Percentiles rank a stretch among this genome's conserved stretches.
Evolutionary conservation across 2,888 invertebrate genomes (phyloP).

Genomic region (Molorchus minor): DNA sequence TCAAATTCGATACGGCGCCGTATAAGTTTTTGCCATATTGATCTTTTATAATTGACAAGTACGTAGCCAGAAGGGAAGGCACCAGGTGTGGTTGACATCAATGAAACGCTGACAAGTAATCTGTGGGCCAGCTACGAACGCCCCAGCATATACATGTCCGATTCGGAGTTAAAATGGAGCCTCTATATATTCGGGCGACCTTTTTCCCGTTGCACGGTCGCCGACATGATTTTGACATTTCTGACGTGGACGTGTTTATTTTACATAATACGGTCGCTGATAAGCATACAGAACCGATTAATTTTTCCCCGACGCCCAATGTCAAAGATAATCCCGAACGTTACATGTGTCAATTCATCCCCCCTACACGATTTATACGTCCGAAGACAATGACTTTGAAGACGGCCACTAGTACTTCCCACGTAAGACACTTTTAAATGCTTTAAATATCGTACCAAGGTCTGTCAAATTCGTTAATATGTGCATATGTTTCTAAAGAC

Average conservation of each 20-base stretch:
- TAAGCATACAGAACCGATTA: conserved; percentile 22
- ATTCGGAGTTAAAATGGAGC: conserved; percentile 44
- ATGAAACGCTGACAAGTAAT: conserved; percentile 49
- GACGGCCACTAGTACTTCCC: no score
- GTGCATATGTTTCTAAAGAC: no score
- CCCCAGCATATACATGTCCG: conserved; percentile 41
- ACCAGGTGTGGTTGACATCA: conserved; percentile 50
- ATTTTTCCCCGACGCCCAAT: neutral
- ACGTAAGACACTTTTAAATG: no score
- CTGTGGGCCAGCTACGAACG: conserved; percentile 41
- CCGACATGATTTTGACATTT: conserved; percentile 41
- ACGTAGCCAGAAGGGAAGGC: conserved; percentile 42
- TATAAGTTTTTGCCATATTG: conserved; percentile 41
- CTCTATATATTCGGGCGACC: conserved; percentile 42
- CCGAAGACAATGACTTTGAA: no score
- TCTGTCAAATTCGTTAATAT: no score
- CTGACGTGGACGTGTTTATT: conserved; percentile 30
- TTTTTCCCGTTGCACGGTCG: conserved; percentile 37
- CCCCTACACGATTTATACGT: no score
- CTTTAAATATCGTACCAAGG: no score
- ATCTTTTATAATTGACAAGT: conserved; percentile 48
- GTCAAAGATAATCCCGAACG: neutral
- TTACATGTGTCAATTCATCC: neutral
- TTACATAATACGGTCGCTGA: conserved; percentile 22
- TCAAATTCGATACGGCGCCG: conserved; percentile 34